phyloP scores from a whole-genome alignment of 2,797 vertebrate genomes.

The Enteromius thamalakanensis region DNA sequence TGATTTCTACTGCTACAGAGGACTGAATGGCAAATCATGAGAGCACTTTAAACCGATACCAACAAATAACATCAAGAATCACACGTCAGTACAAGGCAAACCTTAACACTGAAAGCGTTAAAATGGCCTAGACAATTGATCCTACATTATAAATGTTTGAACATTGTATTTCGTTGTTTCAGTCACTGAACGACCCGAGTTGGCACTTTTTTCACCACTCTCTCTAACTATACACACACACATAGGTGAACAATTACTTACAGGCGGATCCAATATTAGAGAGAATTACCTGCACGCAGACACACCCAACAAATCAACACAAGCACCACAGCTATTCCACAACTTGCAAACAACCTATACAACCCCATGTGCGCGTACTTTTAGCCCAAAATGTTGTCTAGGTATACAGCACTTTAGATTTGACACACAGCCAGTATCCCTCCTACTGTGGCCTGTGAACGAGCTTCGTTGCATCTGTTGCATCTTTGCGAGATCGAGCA shows the following conservation, averaged over 20 bases:
- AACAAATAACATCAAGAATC: background rate
- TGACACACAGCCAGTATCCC: background rate
- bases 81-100: background rate
- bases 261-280: background rate
- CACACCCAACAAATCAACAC: slow-evolving; percentile 71
- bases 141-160: background rate
- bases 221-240: background rate
- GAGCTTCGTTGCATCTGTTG: slow-evolving; percentile 70
- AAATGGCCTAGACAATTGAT: background rate
- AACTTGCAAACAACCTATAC: background rate
- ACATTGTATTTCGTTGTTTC: background rate
- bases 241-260: background rate
- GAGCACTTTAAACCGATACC: background rate
- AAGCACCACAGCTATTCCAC: background rate
- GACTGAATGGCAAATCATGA: too few relatives aligned
- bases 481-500: slow-evolving; percentile 70
- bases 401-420: background rate
- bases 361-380: background rate
- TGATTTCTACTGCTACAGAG: background rate
- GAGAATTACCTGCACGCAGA: slow-evolving; percentile 37
- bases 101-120: background rate
- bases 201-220: background rate
- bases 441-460: slow-evolving; percentile 29
- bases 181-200: too few relatives aligned
- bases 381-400: background rate